Evolutionary conservation across 2,113 vertebrate species (phyloP).

Genomic region (Penelope pileata): DNA sequence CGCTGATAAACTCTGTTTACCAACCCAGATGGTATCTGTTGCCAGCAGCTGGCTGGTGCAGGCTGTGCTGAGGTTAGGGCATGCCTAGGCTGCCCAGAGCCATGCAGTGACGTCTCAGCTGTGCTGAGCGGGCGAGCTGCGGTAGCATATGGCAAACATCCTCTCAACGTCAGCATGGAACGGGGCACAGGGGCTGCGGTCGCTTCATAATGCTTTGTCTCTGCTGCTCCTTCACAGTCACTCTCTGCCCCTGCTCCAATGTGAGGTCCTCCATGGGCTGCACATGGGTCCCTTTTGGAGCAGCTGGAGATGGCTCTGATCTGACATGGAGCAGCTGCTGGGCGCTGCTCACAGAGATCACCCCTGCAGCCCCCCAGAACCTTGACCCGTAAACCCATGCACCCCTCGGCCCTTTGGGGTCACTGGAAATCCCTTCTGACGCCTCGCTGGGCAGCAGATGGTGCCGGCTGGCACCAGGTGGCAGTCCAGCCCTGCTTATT

Average conservation of each 20-base stretch:
- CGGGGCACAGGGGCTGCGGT: no score
- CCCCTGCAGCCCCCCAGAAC: not conserved
- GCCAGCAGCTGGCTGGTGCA: accelerated
- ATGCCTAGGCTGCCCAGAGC: not conserved
- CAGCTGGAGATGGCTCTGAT: not conserved
- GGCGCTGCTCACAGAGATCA: not conserved
- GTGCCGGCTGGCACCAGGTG: constrained; percentile 63
- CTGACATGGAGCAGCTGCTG: not conserved
- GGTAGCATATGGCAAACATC: not conserved
- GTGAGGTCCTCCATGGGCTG: not conserved
- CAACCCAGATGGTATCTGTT: not conserved
- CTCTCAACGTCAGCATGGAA: not conserved
- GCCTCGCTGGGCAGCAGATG: not conserved
- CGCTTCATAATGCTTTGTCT: not conserved
- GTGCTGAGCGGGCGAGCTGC: not conserved
- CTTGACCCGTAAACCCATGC: not conserved
- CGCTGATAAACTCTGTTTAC: not conserved
- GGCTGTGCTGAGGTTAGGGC: not conserved
- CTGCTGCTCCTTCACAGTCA: not conserved
- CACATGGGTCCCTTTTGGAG: no score
- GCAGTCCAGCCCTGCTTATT: constrained; percentile 55
- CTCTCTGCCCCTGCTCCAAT: not conserved
- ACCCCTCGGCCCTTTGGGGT: no score
- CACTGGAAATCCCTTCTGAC: not conserved
- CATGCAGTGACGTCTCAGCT: not conserved